Conservation (phyloP, 2,888 invertebrate species). For the Napeogenes inachia region DNA sequence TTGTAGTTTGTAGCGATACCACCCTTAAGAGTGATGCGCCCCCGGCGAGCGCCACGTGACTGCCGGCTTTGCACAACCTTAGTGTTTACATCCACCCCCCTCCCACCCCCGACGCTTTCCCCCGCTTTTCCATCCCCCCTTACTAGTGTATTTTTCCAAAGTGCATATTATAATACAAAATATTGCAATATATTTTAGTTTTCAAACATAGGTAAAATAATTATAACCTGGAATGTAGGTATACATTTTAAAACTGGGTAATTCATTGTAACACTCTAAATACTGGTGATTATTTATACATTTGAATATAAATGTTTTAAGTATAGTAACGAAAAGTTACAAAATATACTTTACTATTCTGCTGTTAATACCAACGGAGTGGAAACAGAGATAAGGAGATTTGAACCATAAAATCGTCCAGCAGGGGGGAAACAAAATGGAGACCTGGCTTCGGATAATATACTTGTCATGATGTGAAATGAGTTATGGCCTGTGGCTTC, state of each 20-base stretch:
- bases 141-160: constrained; percentile 35
- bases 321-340: no score
- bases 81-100: constrained; percentile 68
- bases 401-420: constrained; percentile 55
- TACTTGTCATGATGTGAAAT: neutral
- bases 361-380: constrained; percentile 36
- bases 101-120: constrained; percentile 39
- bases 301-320: no score
- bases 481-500: no score
- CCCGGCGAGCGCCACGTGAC: constrained; percentile 76
- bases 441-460: neutral
- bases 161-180: constrained; percentile 11
- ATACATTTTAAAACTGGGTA: no score
- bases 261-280: no score
- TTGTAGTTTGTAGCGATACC: constrained; percentile 37
- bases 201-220: neutral
- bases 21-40: constrained; percentile 75
- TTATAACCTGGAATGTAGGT: no score
- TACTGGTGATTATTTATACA: no score
- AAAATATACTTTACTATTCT: neutral
- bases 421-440: constrained; percentile 30
- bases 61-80: constrained; percentile 65
- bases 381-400: constrained; percentile 68
- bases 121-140: constrained; percentile 38
- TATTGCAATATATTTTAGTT: neutral